A percentile compares a stretch with the other conserved stretches of the same genome.
Conservation (phyloP, 2,888 invertebrate genomes). For the Chironomus riparius region DNA sequence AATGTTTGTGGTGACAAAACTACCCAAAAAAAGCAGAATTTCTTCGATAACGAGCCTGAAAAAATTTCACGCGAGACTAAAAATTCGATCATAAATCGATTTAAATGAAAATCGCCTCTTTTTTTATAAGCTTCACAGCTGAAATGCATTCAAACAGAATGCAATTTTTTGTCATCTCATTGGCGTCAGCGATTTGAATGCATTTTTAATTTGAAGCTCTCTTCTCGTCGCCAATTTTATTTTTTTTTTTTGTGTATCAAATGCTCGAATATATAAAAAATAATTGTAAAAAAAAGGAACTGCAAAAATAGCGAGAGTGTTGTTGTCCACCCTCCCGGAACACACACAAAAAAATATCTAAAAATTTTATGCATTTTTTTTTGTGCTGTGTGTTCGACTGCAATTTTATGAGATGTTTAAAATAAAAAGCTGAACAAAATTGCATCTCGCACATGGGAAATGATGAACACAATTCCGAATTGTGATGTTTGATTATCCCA, state of each 20-base stretch:
- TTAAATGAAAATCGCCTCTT: background rate
- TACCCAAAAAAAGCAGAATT: background rate
- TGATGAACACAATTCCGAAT: background rate
- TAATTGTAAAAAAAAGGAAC: no score
- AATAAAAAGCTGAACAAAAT: background rate
- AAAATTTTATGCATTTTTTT: background rate
- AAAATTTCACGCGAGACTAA: background rate
- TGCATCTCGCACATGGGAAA: background rate
- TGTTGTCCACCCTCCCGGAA: no score
- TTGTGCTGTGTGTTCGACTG: background rate
- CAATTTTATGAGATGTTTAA: background rate
- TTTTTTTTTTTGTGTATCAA: background rate
- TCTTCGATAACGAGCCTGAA: background rate
- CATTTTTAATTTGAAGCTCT: constrained; percentile 9
- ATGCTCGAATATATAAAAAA: background rate
- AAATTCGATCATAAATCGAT: constrained; percentile 6
- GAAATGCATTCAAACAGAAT: background rate
- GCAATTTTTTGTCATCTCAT: background rate
- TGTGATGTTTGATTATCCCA: constrained; percentile 14
- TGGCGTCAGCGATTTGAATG: background rate
- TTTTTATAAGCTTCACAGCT: no score
- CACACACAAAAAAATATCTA: background rate
- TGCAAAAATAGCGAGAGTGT: background rate
- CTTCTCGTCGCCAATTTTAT: background rate
- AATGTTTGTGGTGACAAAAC: background rate